Base-by-base conservation (phyloP, 37 sponge, comb jelly and placozoan genomes). In the Spongilla lacustris region DNA sequence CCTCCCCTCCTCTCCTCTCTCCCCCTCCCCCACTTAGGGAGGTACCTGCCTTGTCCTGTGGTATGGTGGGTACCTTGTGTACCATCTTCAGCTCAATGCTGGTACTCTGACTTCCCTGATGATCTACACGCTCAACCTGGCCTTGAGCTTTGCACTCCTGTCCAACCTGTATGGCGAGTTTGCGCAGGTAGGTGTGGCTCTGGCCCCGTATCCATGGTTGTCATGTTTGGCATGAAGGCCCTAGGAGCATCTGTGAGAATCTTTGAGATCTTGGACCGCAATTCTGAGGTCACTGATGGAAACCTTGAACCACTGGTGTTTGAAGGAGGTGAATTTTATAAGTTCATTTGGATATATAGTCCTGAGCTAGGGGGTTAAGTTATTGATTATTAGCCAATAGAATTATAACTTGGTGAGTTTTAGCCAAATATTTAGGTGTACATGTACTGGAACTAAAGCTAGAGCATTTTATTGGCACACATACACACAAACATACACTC, bases 41-140 rank as follows among this genome's bases (percentile, higher is more conserved):
- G 91, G 91, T 0, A 17, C 81, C 14, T 35, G 49, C 46, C 69
- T 93, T 50, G 90, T 93, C 21, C 76, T 93, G 66, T 93, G 94
- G 94, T 93, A 90, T 73, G 94, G 94, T 2, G 91, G 90, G 3
- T 89, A 86, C 75, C 79, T 90, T n/a, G 93, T 93, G 41, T 82
- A 41, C 28, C 81, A 90, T 66, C 36, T 71, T 0, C 13, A 83
- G 5, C 29, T 93, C 22, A 22, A 88, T 23, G 67, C 91, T 69
- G 87, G 87, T 4, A 74, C 87, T 12, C 84, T 91, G 27, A 86
- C 86, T 36, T 70, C 91, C 22, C 82, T 95, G 41, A 95, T 95
- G 96, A 68, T 95, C 73, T 95, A 95, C 81, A 93, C 92, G 1
- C 83, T 95, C 84, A 95, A 90, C 66, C 90, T 95, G 23, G 96